Base-by-base conservation (phyloP, 2,888 invertebrate genomes). In the Andrena fulva region DNA sequence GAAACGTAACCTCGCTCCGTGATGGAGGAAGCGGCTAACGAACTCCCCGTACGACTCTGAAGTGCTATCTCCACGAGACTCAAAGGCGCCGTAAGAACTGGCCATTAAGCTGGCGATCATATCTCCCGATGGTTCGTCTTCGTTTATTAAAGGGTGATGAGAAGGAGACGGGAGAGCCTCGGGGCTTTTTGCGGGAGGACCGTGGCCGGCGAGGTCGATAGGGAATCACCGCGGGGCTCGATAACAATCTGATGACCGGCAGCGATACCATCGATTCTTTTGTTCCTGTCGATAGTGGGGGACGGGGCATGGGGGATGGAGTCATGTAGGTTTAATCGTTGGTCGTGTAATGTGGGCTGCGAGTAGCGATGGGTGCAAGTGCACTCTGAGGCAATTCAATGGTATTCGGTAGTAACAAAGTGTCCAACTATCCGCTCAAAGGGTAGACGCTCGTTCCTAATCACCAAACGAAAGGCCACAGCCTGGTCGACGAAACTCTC, bases 31-130 rank as follows among this genome's bases (percentile, higher is more conserved):
- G 31, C 75, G 54, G 54, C 77, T 78, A 86, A 86, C 87, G 82
- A 87, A 88, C 83, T 88, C 87, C 89, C 87, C n/a, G 84, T 76
- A 87, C 76, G 84, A 74, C 87, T 89, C 79, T 85, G 85, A 80
- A 79, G 87, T 80, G 84, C 80, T 77, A 73, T 80, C 77, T 80
- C 50, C 78, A 75, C 77, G 83, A 83, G 82, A 76, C 80, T 81
- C 82, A 68, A 73, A 83, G 77, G 85, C 82, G 76, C 73, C 81
- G 77, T 87, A 88, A 86, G 84, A 86, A 87, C 75, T 72, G 77
- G 12, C 86, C 77, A 84, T 88, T 85, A 85, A 86, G 77, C 60
- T 75, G 24, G 75, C 75, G 81, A 85, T 88, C 87, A 83, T 88
- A 77, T 82, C 80, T 48, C 42, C 54, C 71, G 86, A 81, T 85